phyloP scores from a whole-genome alignment of 2,113 vertebrate species.

The Ptyas mucosa region DNA sequence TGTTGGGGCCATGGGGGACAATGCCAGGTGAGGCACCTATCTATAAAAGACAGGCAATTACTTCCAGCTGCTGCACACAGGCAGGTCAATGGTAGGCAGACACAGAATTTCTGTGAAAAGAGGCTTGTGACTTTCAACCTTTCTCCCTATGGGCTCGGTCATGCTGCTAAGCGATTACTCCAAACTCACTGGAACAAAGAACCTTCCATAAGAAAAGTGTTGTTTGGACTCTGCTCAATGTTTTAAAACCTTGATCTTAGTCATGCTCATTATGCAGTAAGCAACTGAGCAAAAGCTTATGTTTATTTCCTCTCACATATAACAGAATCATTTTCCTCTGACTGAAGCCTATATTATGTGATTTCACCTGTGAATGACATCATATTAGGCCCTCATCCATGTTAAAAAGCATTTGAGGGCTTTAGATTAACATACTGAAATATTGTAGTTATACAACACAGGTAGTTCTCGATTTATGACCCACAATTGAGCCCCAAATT shows the following conservation, averaged over 20 bases:
- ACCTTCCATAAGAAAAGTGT: neutral
- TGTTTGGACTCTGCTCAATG: neutral
- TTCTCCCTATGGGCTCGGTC: neutral
- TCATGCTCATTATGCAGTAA: neutral
- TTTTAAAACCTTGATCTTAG: neutral
- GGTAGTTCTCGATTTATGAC: neutral
- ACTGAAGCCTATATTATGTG: neutral
- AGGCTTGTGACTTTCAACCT: neutral
- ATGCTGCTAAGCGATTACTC: neutral
- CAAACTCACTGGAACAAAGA: neutral
- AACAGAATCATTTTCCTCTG: neutral
- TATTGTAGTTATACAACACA: constrained; percentile 4
- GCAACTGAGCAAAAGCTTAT: neutral
- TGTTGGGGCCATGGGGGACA: neutral
- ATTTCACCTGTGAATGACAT: neutral
- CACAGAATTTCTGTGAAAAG: neutral
- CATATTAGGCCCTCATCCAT: neutral
- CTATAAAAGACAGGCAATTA: neutral
- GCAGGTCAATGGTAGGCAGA: neutral
- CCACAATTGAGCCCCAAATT: neutral
- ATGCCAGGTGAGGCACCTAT: neutral
- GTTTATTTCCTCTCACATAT: neutral
- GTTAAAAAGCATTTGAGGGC: neutral
- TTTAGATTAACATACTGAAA: neutral
- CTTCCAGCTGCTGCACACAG: neutral